Base-by-base conservation (phyloP, 1,140 invertebrate species). In the Panonychus citri region DNA sequence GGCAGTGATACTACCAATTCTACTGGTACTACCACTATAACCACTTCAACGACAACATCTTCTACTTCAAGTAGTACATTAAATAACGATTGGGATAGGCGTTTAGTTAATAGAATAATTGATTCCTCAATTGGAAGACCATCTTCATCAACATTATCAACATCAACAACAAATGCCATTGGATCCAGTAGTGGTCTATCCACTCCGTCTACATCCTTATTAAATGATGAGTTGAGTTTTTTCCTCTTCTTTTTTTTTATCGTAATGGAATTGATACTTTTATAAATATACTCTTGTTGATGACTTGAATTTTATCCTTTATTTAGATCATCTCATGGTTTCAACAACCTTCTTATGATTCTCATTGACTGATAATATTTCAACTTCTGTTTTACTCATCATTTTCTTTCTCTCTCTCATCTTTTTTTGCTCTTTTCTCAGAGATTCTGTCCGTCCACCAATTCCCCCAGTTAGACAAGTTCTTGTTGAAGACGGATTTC, bases 391-490 rank as follows among this genome's bases (percentile, higher is more conserved):
- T n/a, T n/a, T n/a, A n/a, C n/a, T n/a, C n/a, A n/a, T n/a, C n/a
- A n/a, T n/a, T n/a, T n/a, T n/a, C n/a, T n/a, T n/a, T n/a, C n/a
- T n/a, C n/a, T n/a, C n/a, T n/a, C n/a, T n/a, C n/a, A n/a, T n/a
- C 7, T 46, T 24, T 46, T n/a, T 62, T 66, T 3, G 66, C 71
- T 55, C 68, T 46, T 24, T 19, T 12, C 17, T 5, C 43, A 68
- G 8, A 59, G 72, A 73, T 57, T 68, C 68, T 52, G 72, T 81
- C 21, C 66, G 79, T 59, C 74, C 78, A 24, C 79, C 79, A 25
- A 80, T 81, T 62, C 73, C 77, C 56, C 78, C 78, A 21, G 76
- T 71, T 39, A 73, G 74, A 61, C 78, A 79, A 66, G 71, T 77
- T 39, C 63, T 77, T 25, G 69, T 78, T 2, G 71, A 76, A 63